These are phyloP conservation scores for Serripes groenlandicus DNA, from an alignment of 2,888 invertebrate species.

Conservation along the genomic window DNA sequence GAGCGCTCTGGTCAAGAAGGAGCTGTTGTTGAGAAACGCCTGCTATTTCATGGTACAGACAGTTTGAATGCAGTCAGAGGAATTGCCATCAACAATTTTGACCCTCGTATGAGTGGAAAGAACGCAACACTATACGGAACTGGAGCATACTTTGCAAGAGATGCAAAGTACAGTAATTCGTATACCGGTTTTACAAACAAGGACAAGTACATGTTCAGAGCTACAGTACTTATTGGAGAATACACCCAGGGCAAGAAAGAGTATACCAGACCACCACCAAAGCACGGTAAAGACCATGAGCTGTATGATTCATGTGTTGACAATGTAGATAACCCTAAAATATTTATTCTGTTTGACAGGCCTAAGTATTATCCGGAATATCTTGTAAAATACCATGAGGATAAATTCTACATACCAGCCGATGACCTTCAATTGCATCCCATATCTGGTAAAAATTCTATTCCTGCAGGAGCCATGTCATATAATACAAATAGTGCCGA, in stretches of 20 bases:
- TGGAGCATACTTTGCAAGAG: constrained; percentile 75
- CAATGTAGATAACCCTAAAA: constrained; percentile 62
- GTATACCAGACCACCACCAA: constrained; percentile 70
- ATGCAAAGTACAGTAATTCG: constrained; percentile 68
- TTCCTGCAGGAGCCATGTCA: too few species aligned
- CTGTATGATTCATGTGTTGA: constrained; percentile 79
- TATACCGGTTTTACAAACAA: constrained; percentile 51
- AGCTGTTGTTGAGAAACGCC: constrained; percentile 46
- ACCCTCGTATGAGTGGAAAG: constrained; percentile 73
- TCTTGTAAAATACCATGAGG: constrained; percentile 70
- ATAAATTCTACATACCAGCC: too few species aligned
- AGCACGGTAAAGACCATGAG: constrained; percentile 57
- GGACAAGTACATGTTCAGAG: constrained; percentile 73
- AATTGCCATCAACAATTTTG: constrained; percentile 76
- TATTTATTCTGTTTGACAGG: constrained; percentile 76
- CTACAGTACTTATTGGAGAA: constrained; percentile 76
- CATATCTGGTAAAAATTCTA: too few species aligned
- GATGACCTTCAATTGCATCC: too few species aligned
- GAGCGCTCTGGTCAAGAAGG: constrained; percentile 26
- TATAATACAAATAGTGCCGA: too few species aligned
- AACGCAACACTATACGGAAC: constrained; percentile 77
- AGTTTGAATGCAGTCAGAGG: constrained; percentile 67
- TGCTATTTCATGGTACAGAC: constrained; percentile 77
- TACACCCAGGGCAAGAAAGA: constrained; percentile 64
- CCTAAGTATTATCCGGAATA: constrained; percentile 79